Percentiles rank a stretch among this genome's conserved stretches.
Conservation (phyloP, 2,888 invertebrate genomes). For the Epistrophella euchroma region DNA sequence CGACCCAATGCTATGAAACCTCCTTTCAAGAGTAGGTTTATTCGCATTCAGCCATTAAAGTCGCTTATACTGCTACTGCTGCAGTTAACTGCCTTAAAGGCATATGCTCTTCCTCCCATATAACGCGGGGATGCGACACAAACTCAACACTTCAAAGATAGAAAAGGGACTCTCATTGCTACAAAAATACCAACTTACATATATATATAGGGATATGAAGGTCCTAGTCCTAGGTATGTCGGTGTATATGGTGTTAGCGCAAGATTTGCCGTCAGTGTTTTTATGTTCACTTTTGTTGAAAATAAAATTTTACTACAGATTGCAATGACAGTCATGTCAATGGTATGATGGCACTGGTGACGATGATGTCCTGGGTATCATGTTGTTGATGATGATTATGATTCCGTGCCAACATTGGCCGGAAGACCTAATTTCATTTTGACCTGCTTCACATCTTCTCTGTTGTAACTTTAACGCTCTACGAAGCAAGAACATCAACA, state of each 20-base stretch:
- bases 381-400: conserved; percentile 62
- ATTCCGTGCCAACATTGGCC: conserved; percentile 73
- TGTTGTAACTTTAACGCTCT: conserved; percentile 41
- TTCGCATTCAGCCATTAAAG: conserved; percentile 11
- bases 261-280: conserved; percentile 50
- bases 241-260: neutral
- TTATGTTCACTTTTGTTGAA: conserved; percentile 58
- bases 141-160: conserved; percentile 21
- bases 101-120: conserved; percentile 44
- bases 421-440: conserved; percentile 75
- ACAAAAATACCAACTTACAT: neutral
- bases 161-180: conserved; percentile 48
- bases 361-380: conserved; percentile 41
- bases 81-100: conserved; percentile 71
- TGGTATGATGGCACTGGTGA: conserved; percentile 12
- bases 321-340: conserved; percentile 68
- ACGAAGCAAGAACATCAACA: conserved; percentile 6
- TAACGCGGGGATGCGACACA: conserved; percentile 54
- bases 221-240: neutral
- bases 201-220: neutral
- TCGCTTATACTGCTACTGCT: conserved; percentile 51
- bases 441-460: conserved; percentile 63
- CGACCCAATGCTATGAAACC: conserved; percentile 9
- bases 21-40: neutral
- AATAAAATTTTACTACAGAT: conserved; percentile 75